Conservation (phyloP, 2,888 invertebrate genomes). For the Smittia sp. region DNA sequence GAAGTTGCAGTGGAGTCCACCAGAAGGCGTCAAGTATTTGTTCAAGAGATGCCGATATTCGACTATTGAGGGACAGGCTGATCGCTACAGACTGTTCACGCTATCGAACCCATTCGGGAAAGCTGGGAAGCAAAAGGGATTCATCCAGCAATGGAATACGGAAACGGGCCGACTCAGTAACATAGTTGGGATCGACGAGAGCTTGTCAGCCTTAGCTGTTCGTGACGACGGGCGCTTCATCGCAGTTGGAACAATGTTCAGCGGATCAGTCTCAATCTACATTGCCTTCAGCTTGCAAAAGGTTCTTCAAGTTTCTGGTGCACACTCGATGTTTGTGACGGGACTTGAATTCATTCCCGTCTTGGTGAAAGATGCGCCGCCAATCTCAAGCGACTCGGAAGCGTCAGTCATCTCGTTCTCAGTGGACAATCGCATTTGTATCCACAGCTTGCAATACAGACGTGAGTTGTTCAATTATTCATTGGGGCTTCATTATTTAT, state of each 20-base stretch:
- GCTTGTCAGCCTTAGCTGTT: slow-evolving; percentile 79
- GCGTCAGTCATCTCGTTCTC: slow-evolving; percentile 92
- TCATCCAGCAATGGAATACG: slow-evolving; percentile 76
- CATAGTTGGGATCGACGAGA: slow-evolving; percentile 65
- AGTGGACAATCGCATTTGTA: slow-evolving; percentile 89
- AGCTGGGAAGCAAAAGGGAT: slow-evolving; percentile 69
- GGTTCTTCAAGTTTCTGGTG: slow-evolving; percentile 75
- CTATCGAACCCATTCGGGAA: slow-evolving; percentile 76
- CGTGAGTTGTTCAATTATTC: slow-evolving; percentile 59
- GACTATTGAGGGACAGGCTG: slow-evolving; percentile 65
- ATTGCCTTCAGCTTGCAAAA: slow-evolving; percentile 90
- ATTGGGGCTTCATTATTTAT: slow-evolving; percentile 18
- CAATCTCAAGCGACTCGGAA: slow-evolving; percentile 71
- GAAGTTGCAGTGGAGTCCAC: slow-evolving; percentile 72
- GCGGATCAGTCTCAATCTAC: slow-evolving; percentile 86
- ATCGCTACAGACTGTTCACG: slow-evolving; percentile 68
- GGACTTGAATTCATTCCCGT: slow-evolving; percentile 89
- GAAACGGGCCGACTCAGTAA: slow-evolving; percentile 60
- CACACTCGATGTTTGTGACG: slow-evolving; percentile 96
- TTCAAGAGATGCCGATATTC: slow-evolving; percentile 82
- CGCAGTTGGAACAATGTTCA: slow-evolving; percentile 90
- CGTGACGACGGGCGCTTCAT: slow-evolving; percentile 90
- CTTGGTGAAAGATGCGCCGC: slow-evolving; percentile 64
- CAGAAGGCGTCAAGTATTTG: slow-evolving; percentile 74
- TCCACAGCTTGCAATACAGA: slow-evolving; percentile 79